Conservation (phyloP, 2,888 invertebrate species). For the Archaeoteleia sp. region DNA sequence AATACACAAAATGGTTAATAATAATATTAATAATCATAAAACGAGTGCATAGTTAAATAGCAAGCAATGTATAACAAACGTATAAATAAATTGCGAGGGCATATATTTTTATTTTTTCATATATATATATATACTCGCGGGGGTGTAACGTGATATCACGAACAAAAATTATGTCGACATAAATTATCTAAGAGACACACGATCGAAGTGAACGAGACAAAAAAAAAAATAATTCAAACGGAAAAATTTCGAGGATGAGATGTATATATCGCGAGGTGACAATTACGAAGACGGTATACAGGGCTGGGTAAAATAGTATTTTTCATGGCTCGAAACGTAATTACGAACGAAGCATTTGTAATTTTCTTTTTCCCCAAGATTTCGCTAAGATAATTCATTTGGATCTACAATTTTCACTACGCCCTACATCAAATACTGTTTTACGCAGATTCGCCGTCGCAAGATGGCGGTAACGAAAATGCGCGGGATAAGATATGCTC, state of each 20-base stretch:
- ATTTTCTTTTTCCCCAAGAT: background rate
- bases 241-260: too few species aligned
- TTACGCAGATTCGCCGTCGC: background rate
- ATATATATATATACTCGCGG: background rate
- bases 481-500: background rate
- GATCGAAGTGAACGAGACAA: slow-evolving; percentile 7
- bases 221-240: too few species aligned
- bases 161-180: background rate
- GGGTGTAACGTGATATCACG: slow-evolving; percentile 2
- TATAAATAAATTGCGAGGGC: slow-evolving; percentile 39
- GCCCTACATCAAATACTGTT: background rate
- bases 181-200: slow-evolving; percentile 21
- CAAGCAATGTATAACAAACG: slow-evolving; percentile 44
- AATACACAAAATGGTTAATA: slow-evolving; percentile 26
- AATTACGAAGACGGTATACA: too few species aligned
- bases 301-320: too few species aligned
- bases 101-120: slow-evolving; percentile 1
- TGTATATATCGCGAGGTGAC: too few species aligned
- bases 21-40: slow-evolving; percentile 33
- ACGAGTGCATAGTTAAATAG: slow-evolving; percentile 46
- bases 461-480: background rate
- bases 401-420: background rate
- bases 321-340: too few species aligned
- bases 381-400: too few species aligned
- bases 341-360: background rate